Conservation (phyloP, 2,888 invertebrate genomes). For the Plemyria rubiginata region DNA sequence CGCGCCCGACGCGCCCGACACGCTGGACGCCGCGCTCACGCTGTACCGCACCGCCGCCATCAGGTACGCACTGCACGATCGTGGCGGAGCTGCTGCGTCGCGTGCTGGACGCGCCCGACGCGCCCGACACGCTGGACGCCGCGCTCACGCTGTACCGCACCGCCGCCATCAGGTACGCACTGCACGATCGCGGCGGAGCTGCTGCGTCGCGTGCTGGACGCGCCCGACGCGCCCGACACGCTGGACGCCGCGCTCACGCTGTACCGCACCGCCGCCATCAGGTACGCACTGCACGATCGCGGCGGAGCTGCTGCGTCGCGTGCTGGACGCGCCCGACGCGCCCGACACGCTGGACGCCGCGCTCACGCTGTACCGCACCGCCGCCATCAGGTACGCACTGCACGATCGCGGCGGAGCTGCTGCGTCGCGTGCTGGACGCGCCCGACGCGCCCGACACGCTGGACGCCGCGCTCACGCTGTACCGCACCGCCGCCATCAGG, state of each 20-base stretch:
- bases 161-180: constrained; percentile 24
- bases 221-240: constrained; percentile 85
- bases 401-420: no score
- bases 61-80: no score
- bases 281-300: no score
- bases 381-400: constrained; percentile 25
- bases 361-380: constrained; percentile 36
- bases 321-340: constrained; percentile 70
- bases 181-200: constrained; percentile 91
- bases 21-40: constrained; percentile 86
- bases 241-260: constrained; percentile 85
- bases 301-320: constrained; percentile 91
- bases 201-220: constrained; percentile 88
- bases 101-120: constrained; percentile 75
- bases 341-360: constrained; percentile 90
- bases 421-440: constrained; percentile 87
- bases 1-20: constrained; percentile 82
- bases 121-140: constrained; percentile 90
- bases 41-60: constrained; percentile 34
- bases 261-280: constrained; percentile 32
- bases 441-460: constrained; percentile 86
- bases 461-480: constrained; percentile 81
- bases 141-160: constrained; percentile 39
- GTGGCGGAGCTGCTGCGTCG: constrained; percentile 91
- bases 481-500: constrained; percentile 30